Base-by-base conservation (phyloP, 2,888 invertebrate species). In the Caenorhabditis uteleia region DNA sequence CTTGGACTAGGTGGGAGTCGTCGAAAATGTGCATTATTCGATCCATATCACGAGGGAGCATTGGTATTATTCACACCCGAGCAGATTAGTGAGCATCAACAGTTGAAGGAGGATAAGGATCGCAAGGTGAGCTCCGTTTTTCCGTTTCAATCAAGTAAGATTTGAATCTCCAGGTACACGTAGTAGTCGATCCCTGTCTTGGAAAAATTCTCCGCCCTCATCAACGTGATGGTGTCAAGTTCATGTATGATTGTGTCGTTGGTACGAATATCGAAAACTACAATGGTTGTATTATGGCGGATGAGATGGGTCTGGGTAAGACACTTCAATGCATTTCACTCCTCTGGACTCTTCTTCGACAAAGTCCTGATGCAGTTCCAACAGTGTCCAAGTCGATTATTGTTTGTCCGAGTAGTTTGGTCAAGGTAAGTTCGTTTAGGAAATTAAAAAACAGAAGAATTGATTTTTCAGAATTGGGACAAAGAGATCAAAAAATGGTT, bases 161-260 rank as follows among this genome's bases (percentile, higher is more conserved):
- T 34, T 92, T 92, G 85, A 89, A 85, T 16, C 70, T 77, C 33
- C 71, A 77, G 40, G 56, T 98, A 1, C 95, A 97, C 83, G 94
- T 98, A 2, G 98, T 98, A 0, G 95, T 98, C 0, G 98, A 98
- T 87, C 98, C 98, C 0, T 84, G 91, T 1, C 86, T 99, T 2
- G 90, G 91, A 16, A 91, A 91, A 82, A 88, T 97, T 57, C 86
- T 98, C 3, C 87, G 98, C 44, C 97, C 98, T 0, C 98, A 98
- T 89, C 98, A 98, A 84, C 88, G 97, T 70, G 97, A 98, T 87
- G 98, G 98, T 31, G 97, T 98, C 0, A 92, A 92, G 83, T 98
- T 98, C 84, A 95, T 98, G 95, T 98, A 94, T 83, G 95, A 98
- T 84, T 98, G 97, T 86, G 95, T 97, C 3, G 93, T 92, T 8